Evolutionary conservation across 2,888 invertebrate species (phyloP).

Genomic region (Nycteola revayana): DNA sequence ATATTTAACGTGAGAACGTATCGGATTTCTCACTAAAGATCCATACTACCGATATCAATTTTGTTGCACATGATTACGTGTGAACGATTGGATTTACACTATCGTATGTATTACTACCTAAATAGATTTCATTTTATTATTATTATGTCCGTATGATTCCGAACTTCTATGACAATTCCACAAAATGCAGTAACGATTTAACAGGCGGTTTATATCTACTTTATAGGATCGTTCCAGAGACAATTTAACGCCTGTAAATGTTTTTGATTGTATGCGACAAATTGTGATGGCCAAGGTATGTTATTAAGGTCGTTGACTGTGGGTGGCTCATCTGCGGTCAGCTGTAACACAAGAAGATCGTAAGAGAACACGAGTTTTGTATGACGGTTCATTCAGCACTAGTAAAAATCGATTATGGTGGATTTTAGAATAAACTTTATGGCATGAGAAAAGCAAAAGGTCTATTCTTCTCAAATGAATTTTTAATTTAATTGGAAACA

Average conservation of each 20-base stretch:
- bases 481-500: too few species aligned
- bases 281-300: constrained; percentile 58
- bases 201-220: constrained; percentile 59
- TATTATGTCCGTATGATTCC: too few species aligned
- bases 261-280: constrained; percentile 59
- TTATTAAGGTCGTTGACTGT: constrained; percentile 65
- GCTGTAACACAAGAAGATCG: constrained; percentile 68
- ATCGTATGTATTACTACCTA: too few species aligned
- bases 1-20: constrained; percentile 29
- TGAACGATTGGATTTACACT: neutral
- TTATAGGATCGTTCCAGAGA: constrained; percentile 60
- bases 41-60: constrained; percentile 15
- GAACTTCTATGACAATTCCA: constrained; percentile 44
- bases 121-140: too few species aligned
- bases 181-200: constrained; percentile 58
- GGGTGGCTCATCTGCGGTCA: constrained; percentile 59
- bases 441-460: too few species aligned
- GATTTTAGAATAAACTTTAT: too few species aligned
- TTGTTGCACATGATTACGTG: constrained; percentile 1
- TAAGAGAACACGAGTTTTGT: constrained; percentile 51
- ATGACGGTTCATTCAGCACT: too few species aligned
- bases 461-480: too few species aligned
- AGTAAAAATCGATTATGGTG: too few species aligned
- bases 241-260: constrained; percentile 69
- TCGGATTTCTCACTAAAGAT: constrained; percentile 11